These are phyloP conservation scores for Rhabdophis nuchalis DNA, from an alignment of 2,797 vertebrate species.

Conservation along the genomic window DNA sequence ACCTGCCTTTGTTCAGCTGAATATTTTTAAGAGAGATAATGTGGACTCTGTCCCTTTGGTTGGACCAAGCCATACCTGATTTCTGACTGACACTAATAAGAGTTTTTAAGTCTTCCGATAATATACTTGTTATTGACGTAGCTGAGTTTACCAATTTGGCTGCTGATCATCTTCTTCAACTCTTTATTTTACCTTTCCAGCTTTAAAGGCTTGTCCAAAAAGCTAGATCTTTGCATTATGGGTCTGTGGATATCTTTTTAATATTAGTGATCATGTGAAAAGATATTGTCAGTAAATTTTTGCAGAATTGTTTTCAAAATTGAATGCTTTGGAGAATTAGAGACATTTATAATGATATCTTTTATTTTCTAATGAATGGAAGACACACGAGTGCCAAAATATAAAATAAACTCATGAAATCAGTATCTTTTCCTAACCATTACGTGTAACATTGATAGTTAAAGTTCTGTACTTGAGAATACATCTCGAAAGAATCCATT, in stretches of 20 bases:
- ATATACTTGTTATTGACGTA: neutral
- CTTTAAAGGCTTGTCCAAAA: neutral
- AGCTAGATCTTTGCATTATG: neutral
- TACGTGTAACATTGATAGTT: neutral
- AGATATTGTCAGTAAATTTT: neutral
- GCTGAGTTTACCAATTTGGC: neutral
- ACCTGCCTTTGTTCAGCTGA: neutral
- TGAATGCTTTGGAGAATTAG: neutral
- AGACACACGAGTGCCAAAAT: neutral
- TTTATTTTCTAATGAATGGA: neutral
- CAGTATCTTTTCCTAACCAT: neutral
- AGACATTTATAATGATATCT: neutral
- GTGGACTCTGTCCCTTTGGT: neutral
- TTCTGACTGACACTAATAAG: neutral
- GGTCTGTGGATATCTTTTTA: neutral
- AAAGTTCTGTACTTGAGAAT: neutral
- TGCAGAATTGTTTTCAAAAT: neutral
- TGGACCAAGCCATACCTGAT: neutral
- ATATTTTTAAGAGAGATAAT: neutral
- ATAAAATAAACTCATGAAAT: neutral
- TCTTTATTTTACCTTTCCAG: neutral
- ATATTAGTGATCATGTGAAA: neutral
- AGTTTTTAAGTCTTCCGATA: neutral
- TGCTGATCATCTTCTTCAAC: neutral
- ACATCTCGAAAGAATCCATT: neutral